Percentiles rank a stretch among this genome's conserved stretches.
These are phyloP conservation scores for Triplophysa yarkandensis DNA, from an alignment of 2,797 vertebrate genomes.

Conservation along the genomic window DNA sequence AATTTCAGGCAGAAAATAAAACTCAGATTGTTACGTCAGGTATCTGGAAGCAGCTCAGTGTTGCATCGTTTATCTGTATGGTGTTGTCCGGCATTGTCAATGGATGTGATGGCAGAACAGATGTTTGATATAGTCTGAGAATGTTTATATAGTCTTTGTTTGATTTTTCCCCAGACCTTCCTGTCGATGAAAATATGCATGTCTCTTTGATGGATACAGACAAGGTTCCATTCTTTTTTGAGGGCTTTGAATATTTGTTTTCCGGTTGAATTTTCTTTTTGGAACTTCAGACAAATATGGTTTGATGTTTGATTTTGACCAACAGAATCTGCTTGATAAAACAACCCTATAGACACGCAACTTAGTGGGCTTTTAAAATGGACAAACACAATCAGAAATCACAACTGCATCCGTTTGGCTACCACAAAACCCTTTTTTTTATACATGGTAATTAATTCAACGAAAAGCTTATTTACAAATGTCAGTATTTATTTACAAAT, in stretches of 20 bases:
- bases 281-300: background rate
- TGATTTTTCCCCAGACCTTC: slow-evolving; percentile 2
- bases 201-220: slow-evolving; percentile 17
- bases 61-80: background rate
- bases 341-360: background rate
- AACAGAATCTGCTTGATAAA: slow-evolving; percentile 5
- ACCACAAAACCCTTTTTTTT: no score
- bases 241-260: slow-evolving; percentile 10
- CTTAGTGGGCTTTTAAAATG: background rate
- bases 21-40: background rate
- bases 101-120: background rate
- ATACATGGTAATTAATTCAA: no score
- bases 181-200: slow-evolving; percentile 2
- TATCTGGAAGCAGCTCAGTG: background rate
- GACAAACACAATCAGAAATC: background rate
- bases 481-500: no score
- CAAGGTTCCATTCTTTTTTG: background rate
- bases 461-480: no score
- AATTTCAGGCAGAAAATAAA: slow-evolving; percentile 17
- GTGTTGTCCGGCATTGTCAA: slow-evolving; percentile 7
- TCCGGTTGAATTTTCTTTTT: slow-evolving; percentile 2
- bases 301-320: slow-evolving; percentile 21
- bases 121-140: slow-evolving; percentile 22
- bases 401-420: background rate
- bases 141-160: slow-evolving; percentile 21